Evolutionary conservation across 2,797 vertebrate species (phyloP).

Genomic region (Epinephelus awoara): DNA sequence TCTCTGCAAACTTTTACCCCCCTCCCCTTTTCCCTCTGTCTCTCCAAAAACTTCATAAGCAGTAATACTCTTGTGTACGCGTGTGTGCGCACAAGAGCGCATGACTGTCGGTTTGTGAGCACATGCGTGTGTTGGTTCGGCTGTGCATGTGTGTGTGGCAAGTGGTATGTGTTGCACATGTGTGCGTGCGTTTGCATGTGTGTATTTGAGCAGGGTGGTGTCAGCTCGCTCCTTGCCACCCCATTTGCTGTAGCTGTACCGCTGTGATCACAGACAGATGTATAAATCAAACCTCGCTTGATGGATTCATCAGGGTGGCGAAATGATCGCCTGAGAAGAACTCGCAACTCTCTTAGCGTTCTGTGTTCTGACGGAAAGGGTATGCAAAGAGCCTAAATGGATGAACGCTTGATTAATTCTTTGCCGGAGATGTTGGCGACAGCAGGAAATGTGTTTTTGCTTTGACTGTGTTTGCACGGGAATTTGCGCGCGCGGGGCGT

Average conservation of each 20-base stretch:
- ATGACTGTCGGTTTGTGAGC: constrained; percentile 55
- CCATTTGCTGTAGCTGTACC: constrained; percentile 99
- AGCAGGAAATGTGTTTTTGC: constrained; percentile 98
- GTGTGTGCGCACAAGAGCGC: constrained; percentile 28
- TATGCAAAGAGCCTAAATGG: constrained; percentile 99
- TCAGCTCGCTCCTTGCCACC: constrained; percentile 94
- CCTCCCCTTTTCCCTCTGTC: constrained; percentile 75
- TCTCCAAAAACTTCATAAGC: constrained; percentile 78
- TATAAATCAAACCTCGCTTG: constrained; percentile 99
- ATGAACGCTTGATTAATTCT: constrained; percentile 99
- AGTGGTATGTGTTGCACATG: constrained; percentile 69
- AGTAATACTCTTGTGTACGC: constrained; percentile 59
- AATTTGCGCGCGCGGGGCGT: constrained; percentile 90
- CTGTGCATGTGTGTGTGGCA: constrained; percentile 48
- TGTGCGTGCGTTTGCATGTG: constrained; percentile 68
- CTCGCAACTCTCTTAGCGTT: constrained; percentile 95
- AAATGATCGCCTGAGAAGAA: constrained; percentile 93
- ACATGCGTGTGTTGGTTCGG: constrained; percentile 37
- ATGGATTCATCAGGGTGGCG: constrained; percentile 99
- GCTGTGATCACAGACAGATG: constrained; percentile 99
- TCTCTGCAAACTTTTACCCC: constrained; percentile 84
- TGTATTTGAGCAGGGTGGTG: constrained; percentile 84
- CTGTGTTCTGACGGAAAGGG: constrained; percentile 98
- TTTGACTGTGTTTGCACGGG: constrained; percentile 95
- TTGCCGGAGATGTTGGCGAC: constrained; percentile 97